Evolutionary conservation across 2,888 invertebrate genomes (phyloP).

Genomic region (Belgica antarctica): DNA sequence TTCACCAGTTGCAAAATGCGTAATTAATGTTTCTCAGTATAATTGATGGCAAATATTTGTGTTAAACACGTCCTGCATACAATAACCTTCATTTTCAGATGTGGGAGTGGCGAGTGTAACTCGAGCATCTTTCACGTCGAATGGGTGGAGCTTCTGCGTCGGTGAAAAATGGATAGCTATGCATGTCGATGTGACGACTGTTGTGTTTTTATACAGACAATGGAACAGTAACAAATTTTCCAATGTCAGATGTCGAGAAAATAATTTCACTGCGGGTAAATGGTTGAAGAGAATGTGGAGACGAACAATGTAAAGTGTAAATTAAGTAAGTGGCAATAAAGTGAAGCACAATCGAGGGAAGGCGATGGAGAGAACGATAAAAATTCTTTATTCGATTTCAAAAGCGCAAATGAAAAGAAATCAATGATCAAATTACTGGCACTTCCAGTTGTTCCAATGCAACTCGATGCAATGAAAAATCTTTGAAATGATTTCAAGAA

Average conservation of each 20-base stretch:
- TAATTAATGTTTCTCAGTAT: neutral
- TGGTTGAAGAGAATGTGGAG: neutral
- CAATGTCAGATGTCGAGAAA: conserved; percentile 11
- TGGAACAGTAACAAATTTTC: conserved; percentile 10
- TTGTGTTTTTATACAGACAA: neutral
- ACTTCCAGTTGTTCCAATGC: too few relatives aligned
- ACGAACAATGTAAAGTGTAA: conserved; percentile 34
- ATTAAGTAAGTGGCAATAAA: conserved; percentile 40
- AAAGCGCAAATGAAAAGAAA: neutral
- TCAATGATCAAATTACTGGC: conserved; percentile 15
- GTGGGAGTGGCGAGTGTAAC: conserved; percentile 5
- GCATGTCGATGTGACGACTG: neutral
- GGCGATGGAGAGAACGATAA: neutral
- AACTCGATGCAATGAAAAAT: too few relatives aligned
- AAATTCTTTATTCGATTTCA: conserved; percentile 12
- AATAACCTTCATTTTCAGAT: neutral
- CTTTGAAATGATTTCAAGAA: too few relatives aligned
- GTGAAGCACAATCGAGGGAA: conserved; percentile 8
- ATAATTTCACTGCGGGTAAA: conserved; percentile 5
- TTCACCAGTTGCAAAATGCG: neutral
- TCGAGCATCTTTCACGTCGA: neutral
- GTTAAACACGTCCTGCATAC: conserved; percentile 12
- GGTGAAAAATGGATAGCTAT: conserved; percentile 3
- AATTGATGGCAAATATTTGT: conserved; percentile 21
- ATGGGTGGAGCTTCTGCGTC: conserved; percentile 7